Conservation (phyloP, 2,888 invertebrate species). For the Xylocampa areola region DNA sequence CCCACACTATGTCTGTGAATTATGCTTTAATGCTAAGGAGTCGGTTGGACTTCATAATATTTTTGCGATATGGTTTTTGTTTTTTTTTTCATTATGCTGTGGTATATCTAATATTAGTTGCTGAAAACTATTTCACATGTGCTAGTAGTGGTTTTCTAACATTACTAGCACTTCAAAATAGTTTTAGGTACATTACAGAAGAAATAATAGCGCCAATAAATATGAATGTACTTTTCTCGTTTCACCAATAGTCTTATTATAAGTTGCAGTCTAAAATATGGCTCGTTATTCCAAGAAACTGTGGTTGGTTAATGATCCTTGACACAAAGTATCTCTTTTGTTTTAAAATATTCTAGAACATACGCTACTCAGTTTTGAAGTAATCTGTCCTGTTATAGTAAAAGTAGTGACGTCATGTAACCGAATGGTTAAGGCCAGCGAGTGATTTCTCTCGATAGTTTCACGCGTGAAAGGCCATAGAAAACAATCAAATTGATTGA, state of each 20-base stretch:
- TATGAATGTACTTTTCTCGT: conserved; percentile 3
- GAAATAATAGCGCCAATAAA: not conserved
- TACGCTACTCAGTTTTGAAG: conserved; percentile 18
- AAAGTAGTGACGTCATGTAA: conserved; percentile 41
- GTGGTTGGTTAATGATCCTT: conserved; percentile 32
- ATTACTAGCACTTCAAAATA: no score
- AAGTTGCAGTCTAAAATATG: conserved; percentile 12
- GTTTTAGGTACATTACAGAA: no score
- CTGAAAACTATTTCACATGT: no score
- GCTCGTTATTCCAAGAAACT: conserved; percentile 27
- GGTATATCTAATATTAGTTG: no score
- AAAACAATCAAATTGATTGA: conserved; percentile 40
- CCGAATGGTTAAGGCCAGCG: conserved; percentile 47
- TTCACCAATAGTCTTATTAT: conserved; percentile 9
- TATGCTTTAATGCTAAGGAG: conserved; percentile 23
- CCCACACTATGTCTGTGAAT: conserved; percentile 24
- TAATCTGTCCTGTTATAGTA: conserved; percentile 37
- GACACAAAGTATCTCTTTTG: conserved; percentile 28
- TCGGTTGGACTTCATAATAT: not conserved
- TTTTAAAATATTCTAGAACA: conserved; percentile 37
- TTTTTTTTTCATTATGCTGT: no score
- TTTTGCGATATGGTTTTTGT: no score
- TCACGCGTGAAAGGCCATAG: conserved; percentile 50
- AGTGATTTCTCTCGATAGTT: conserved; percentile 47
- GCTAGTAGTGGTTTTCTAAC: no score